Base-by-base conservation (phyloP, 2,797 vertebrate genomes). In the Xiphorhynchus erythropygius region DNA sequence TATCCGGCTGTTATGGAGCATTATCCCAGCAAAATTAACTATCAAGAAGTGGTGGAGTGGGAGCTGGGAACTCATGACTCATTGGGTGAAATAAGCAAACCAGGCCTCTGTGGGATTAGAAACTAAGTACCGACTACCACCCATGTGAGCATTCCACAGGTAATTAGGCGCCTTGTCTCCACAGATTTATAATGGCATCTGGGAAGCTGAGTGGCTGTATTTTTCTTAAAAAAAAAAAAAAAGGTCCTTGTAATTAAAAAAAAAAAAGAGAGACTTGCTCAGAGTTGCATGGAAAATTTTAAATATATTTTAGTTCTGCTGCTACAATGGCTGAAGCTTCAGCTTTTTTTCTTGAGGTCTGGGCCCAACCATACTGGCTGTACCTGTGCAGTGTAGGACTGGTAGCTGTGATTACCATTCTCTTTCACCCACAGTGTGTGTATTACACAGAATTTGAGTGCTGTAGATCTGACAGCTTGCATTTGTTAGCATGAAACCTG, bases 1-100 rank as follows among this genome's bases (percentile, higher is more conserved):
- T 50, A 13, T 0, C 1, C 0, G 0, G 67, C 44, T 30, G 3
- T 7, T 1, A 3, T 1, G 0, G 28, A 49, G 82, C 41, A 1
- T 42, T 15, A 46, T 7, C 53, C 18, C 24, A 78, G 65, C 7
- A 6, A 56, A 70, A 39, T 11, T 28, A 1, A 9, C 44, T 16
- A 2, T 14, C 35, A 11, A 30, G 7, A 24, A 69, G 42, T 5
- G 25, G 14, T 25, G 74, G 42, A 52, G 35, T 5, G 18, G 49
- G 16, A 19, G 42, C 32, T 57, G 65, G 80, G 69, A 90, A 57
- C 55, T 71, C 32, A 28, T 12, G 47, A 74, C 28, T 24, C 2
- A 39, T 16, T 5, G 12, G 49, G n/a, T 62, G 65, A 78, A 50
- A 39, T 23, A 16, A 65, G 68, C 55, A 87, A 76, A 87, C 25